Evolutionary conservation across 2,797 vertebrate genomes (phyloP).

Genomic region (Potorous gilbertii): DNA sequence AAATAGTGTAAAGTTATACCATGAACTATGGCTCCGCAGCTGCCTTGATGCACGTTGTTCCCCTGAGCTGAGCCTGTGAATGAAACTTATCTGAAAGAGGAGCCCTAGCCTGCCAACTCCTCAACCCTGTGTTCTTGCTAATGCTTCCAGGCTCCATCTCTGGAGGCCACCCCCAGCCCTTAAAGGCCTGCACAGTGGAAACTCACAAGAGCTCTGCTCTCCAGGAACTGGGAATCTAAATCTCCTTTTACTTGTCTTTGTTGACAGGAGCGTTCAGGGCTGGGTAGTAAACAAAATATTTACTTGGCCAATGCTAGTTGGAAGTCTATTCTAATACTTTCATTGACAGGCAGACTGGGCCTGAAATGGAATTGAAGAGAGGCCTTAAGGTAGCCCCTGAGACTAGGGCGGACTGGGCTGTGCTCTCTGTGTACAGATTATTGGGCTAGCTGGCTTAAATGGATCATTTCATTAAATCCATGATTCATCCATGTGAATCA

Average conservation of each 20-base stretch:
- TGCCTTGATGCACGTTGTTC: slow-evolving; percentile 79
- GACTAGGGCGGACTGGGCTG: background rate
- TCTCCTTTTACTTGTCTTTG: slow-evolving; percentile 74
- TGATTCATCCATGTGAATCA: slow-evolving; percentile 77
- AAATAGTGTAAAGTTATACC: slow-evolving; percentile 85
- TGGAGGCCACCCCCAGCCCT: slow-evolving; percentile 63
- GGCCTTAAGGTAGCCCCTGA: background rate
- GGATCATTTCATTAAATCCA: slow-evolving; percentile 75
- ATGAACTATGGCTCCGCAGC: slow-evolving; percentile 80
- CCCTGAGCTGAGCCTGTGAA: slow-evolving; percentile 81
- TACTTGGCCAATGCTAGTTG: slow-evolving; percentile 40
- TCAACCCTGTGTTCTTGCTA: slow-evolving; percentile 69
- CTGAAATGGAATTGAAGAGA: slow-evolving; percentile 61
- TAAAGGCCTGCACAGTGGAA: slow-evolving; percentile 74
- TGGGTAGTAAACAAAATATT: slow-evolving; percentile 77
- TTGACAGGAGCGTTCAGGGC: slow-evolving; percentile 67
- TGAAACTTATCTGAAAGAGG: slow-evolving; percentile 81
- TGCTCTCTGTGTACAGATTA: slow-evolving; percentile 50
- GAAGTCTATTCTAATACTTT: slow-evolving; percentile 64
- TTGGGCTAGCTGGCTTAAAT: slow-evolving; percentile 64
- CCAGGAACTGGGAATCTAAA: slow-evolving; percentile 76
- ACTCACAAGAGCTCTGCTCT: slow-evolving; percentile 74
- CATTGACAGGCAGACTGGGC: slow-evolving; percentile 67
- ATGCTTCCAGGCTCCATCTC: slow-evolving; percentile 77
- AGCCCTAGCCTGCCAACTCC: slow-evolving; percentile 67